Evolutionary conservation across 2,888 invertebrate genomes (phyloP).

Genomic region (Ectemnius continuus): DNA sequence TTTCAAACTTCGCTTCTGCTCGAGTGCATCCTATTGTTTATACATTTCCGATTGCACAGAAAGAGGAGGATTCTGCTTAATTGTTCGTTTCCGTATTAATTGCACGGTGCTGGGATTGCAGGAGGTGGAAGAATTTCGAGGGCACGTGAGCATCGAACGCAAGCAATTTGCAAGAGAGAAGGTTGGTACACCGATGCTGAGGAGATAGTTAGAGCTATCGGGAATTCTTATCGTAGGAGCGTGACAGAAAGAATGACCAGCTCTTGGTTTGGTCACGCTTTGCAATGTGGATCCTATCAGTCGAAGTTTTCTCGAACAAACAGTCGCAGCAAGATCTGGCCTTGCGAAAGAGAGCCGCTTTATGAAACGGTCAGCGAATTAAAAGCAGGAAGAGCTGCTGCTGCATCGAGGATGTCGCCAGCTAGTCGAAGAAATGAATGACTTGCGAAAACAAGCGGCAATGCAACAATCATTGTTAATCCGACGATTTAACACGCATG

Average conservation of each 20-base stretch:
- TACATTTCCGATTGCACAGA: no score
- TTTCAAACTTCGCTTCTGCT: no score
- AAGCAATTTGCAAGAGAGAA: no score
- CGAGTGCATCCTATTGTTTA: no score
- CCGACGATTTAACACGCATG: constrained; percentile 17
- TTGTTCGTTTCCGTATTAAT: no score
- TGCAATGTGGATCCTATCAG: constrained; percentile 1
- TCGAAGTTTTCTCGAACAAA: constrained; percentile 18
- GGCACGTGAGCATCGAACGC: no score
- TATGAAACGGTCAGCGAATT: constrained; percentile 36
- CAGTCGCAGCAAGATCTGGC: constrained; percentile 11
- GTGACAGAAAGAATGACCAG: constrained; percentile 25
- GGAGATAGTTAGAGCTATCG: no score
- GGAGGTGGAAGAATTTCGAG: no score
- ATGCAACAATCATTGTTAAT: constrained; percentile 14
- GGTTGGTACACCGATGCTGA: no score
- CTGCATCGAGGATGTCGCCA: neutral
- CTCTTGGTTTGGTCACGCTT: constrained; percentile 22
- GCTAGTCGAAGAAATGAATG: neutral
- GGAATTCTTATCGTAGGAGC: constrained; percentile 22
- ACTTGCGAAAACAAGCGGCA: constrained; percentile 6
- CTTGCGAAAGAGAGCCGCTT: constrained; percentile 37
- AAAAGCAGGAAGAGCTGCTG: constrained; percentile 25
- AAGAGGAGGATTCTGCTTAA: no score
- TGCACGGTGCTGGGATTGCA: no score